Evolutionary conservation across 2,113 vertebrate species (phyloP).

Genomic region (Perognathus longimembris): DNA sequence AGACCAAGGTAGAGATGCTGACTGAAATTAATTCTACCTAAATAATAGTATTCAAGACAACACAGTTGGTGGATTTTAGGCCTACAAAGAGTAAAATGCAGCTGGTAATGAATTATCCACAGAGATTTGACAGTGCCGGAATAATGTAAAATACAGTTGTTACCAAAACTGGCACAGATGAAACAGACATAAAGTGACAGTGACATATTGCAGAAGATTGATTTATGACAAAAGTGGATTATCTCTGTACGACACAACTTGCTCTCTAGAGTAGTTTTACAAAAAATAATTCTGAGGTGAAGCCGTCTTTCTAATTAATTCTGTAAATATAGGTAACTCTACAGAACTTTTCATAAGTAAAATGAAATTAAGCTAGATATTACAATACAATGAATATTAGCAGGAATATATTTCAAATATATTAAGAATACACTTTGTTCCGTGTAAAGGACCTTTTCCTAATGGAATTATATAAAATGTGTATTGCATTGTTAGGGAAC

Average conservation of each 20-base stretch:
- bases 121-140: background rate
- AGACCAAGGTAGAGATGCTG: background rate
- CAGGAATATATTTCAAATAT: background rate
- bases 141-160: constrained; percentile 37
- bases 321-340: constrained; percentile 34
- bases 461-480: background rate
- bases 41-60: constrained; percentile 20
- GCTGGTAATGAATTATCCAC: constrained; percentile 55
- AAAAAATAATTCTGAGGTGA: constrained; percentile 37
- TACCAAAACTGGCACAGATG: constrained; percentile 2
- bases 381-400: background rate
- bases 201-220: background rate
- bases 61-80: background rate
- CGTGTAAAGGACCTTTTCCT: background rate
- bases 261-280: background rate
- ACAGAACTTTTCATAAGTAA: background rate
- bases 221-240: background rate
- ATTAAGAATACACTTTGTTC: background rate
- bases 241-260: background rate
- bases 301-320: constrained; percentile 57
- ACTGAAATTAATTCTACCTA: constrained; percentile 43
- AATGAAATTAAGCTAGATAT: background rate
- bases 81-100: constrained; percentile 35
- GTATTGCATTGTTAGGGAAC: background rate
- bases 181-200: background rate